A percentile compares a stretch with the other conserved stretches of the same genome.
Evolutionary conservation across 2,797 vertebrate species (phyloP).

Genomic region (Spatula clypeata): DNA sequence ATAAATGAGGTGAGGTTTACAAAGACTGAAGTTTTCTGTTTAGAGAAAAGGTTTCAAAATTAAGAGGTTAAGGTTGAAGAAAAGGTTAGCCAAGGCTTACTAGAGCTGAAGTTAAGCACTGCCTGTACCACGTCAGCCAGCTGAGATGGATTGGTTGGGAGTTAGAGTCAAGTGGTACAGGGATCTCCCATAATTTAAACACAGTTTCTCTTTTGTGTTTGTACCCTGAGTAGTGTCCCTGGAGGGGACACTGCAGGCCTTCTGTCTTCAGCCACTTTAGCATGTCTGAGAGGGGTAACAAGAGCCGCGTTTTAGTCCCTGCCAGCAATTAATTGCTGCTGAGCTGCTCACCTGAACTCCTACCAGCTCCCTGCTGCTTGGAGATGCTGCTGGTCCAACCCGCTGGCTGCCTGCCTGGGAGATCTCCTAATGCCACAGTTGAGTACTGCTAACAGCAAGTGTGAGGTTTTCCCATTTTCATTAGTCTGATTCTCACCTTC

Average conservation of each 20-base stretch:
- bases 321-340: background rate
- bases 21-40: background rate
- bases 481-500: background rate
- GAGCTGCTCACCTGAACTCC: background rate
- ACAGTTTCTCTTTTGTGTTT: background rate
- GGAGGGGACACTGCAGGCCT: background rate
- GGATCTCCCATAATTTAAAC: background rate
- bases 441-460: accelerated
- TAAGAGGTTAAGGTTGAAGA: background rate
- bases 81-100: background rate
- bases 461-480: background rate
- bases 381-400: background rate
- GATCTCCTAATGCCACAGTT: background rate
- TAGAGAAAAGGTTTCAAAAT: constrained; percentile 2
- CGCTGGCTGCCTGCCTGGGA: accelerated
- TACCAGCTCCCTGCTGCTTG: accelerated
- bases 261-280: background rate
- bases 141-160: background rate
- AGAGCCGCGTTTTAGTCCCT: background rate
- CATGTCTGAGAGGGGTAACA: background rate
- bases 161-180: background rate
- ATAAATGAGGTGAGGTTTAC: background rate
- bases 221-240: background rate
- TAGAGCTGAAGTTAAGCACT: background rate
- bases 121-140: background rate